A percentile compares a stretch with the other conserved stretches of the same genome.
These are phyloP conservation scores for Hemithea aestivaria DNA, from an alignment of 2,888 invertebrate species.

Conservation along the genomic window DNA sequence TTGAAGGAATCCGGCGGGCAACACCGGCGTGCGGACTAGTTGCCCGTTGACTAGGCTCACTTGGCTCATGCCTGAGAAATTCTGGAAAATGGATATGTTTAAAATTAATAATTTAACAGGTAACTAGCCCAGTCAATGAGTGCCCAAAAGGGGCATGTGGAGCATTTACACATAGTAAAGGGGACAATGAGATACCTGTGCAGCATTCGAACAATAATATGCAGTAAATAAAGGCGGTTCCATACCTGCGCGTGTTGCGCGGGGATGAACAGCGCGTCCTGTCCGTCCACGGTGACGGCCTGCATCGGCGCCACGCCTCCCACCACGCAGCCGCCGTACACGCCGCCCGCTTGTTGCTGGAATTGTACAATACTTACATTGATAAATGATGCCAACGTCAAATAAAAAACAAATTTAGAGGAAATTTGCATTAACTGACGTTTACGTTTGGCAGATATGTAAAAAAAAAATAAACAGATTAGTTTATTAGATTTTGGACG, in stretches of 20 bases:
- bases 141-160: no score
- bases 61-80: conserved; percentile 73
- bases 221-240: no score
- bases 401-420: conserved; percentile 1
- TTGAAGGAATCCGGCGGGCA: conserved; percentile 85
- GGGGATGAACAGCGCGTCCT: conserved; percentile 95
- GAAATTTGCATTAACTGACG: no score
- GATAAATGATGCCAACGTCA: conserved; percentile 7
- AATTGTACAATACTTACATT: conserved; percentile 8
- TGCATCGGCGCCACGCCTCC: conserved; percentile 88
- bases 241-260: conserved; percentile 83
- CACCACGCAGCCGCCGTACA: conserved; percentile 65
- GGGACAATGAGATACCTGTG: no score
- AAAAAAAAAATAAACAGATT: no score
- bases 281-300: conserved; percentile 94
- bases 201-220: no score
- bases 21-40: conserved; percentile 85
- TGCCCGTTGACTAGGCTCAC: conserved; percentile 81
- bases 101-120: no score
- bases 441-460: no score
- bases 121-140: no score
- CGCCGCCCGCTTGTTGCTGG: conserved; percentile 51
- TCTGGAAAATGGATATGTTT: conserved; percentile 57
- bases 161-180: no score
- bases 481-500: no score